Conservation (phyloP, 1,140 invertebrate species). For the Lucilia sericata region DNA sequence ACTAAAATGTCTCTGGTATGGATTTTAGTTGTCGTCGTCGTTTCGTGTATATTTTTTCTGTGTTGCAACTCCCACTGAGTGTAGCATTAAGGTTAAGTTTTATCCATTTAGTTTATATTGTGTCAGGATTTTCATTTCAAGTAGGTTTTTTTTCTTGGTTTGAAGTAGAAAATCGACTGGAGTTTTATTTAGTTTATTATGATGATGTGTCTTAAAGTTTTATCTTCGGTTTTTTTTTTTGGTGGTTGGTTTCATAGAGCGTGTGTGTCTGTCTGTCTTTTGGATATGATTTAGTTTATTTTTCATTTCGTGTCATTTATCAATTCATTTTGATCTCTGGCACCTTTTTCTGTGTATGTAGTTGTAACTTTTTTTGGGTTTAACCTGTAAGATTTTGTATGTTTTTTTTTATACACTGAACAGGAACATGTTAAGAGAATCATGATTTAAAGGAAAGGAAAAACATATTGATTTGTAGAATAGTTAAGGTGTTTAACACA, state of each 20-base stretch:
- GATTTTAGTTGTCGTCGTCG: conserved; percentile 20
- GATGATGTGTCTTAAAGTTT: conserved; percentile 23
- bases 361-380: background rate
- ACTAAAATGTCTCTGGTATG: background rate
- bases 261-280: background rate
- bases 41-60: background rate
- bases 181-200: conserved; percentile 1
- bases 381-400: background rate
- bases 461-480: conserved; percentile 28
- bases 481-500: background rate
- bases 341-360: conserved; percentile 14
- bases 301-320: conserved; percentile 34
- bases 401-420: background rate
- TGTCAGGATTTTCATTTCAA: background rate
- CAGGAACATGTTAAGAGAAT: background rate
- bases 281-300: background rate
- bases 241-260: background rate
- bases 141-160: background rate
- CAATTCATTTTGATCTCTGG: conserved; percentile 40
- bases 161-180: background rate
- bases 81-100: conserved; percentile 17
- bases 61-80: conserved; percentile 28
- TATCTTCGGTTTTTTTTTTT: background rate
- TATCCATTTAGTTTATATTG: conserved; percentile 16
- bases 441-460: background rate